A percentile compares a stretch with the other conserved stretches of the same genome.
These are phyloP conservation scores for Chamaea fasciata DNA, from an alignment of 2,113 vertebrate genomes.

Conservation along the genomic window DNA sequence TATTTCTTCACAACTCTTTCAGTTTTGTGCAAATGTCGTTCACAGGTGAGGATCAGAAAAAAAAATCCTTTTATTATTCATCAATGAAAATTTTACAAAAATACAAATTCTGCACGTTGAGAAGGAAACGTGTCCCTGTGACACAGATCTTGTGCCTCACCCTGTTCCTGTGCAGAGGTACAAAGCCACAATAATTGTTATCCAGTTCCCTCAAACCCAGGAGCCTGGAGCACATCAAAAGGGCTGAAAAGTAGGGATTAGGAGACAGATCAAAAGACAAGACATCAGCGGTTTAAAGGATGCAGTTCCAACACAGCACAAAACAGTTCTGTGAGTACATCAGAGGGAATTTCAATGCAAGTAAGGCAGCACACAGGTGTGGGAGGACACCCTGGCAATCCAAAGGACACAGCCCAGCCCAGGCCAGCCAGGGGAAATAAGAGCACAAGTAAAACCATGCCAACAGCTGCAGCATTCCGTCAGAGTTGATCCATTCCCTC, in stretches of 20 bases:
- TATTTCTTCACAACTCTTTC: neutral
- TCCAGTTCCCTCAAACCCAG: neutral
- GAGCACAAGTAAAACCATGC: neutral
- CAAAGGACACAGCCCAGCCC: neutral
- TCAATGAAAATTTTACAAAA: neutral
- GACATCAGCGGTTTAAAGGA: neutral
- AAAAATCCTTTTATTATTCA: neutral
- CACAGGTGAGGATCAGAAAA: neutral
- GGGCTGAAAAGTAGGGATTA: neutral
- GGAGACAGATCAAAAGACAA: neutral
- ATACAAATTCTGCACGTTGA: neutral
- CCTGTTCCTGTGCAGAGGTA: neutral
- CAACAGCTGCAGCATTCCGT: neutral
- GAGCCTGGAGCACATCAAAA: neutral
- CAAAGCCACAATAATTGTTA: neutral
- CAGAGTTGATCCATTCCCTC: neutral
- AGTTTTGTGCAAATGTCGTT: neutral
- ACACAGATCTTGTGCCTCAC: neutral
- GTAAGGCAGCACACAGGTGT: accelerated
- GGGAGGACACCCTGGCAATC: neutral
- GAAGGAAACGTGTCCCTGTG: neutral
- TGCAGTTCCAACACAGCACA: neutral
- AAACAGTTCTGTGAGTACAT: neutral
- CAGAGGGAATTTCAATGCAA: neutral
- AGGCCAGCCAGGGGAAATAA: neutral